These are phyloP conservation scores for Luehdorfia chinensis DNA, from an alignment of 1,140 invertebrate genomes.

Conservation along the genomic window DNA sequence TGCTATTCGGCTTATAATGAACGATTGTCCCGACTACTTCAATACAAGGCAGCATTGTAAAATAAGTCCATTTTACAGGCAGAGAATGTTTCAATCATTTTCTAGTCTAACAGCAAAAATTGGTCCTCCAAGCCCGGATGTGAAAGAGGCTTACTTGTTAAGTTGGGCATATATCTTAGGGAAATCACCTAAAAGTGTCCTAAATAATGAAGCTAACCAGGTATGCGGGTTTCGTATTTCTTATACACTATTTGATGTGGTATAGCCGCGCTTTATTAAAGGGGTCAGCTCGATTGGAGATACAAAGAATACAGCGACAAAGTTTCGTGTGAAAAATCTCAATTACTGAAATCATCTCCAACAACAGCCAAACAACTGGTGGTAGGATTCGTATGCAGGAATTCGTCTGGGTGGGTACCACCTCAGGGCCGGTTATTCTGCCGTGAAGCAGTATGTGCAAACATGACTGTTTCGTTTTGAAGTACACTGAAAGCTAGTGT, in stretches of 20 bases:
- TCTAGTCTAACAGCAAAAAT: slow-evolving; percentile 65
- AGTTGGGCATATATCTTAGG: slow-evolving; percentile 81
- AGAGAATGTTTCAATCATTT: slow-evolving; percentile 81
- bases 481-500: too few relatives aligned
- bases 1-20: slow-evolving; percentile 70
- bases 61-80: slow-evolving; percentile 77
- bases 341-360: too few relatives aligned
- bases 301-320: too few relatives aligned
- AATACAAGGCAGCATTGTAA: slow-evolving; percentile 59
- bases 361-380: too few relatives aligned
- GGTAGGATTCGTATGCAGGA: too few relatives aligned
- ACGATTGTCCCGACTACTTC: slow-evolving; percentile 52
- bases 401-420: too few relatives aligned
- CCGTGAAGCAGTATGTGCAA: too few relatives aligned
- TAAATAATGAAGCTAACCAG: slow-evolving; percentile 80
- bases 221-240: slow-evolving; percentile 53
- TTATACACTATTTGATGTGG: not conserved
- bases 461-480: too few relatives aligned
- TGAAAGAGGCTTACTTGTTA: slow-evolving; percentile 78
- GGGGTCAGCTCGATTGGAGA: too few relatives aligned
- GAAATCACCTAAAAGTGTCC: slow-evolving; percentile 78
- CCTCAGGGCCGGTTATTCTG: too few relatives aligned
- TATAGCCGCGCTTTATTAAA: not conserved
- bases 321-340: too few relatives aligned
- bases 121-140: slow-evolving; percentile 48